A percentile compares a stretch with the other conserved stretches of the same genome.
phyloP scores from a whole-genome alignment of 2,888 invertebrate species.

The Neoaliturus tenellus region DNA sequence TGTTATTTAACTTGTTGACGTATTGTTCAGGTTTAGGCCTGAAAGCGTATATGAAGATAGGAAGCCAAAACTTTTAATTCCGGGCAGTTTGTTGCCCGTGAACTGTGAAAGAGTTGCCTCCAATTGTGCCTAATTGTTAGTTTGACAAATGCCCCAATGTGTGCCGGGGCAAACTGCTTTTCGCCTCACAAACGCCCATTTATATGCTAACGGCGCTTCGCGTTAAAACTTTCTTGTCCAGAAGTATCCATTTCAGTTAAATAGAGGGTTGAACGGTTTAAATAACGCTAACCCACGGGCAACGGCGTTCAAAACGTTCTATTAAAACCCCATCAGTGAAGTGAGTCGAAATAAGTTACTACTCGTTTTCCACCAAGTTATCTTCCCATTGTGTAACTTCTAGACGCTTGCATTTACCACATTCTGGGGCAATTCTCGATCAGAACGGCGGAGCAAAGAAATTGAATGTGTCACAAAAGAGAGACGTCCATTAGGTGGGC shows the following conservation, averaged over 20 bases:
- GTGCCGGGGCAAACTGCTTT: slow-evolving; percentile 34
- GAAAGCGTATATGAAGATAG: too few relatives aligned
- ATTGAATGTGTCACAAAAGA: neutral
- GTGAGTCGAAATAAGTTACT: neutral
- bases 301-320: neutral
- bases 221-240: slow-evolving; percentile 32
- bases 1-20: too few relatives aligned
- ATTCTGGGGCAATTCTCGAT: neutral
- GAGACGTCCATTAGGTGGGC: neutral
- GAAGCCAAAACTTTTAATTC: neutral
- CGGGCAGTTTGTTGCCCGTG: neutral
- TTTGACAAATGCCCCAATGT: slow-evolving; percentile 27
- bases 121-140: slow-evolving; percentile 40
- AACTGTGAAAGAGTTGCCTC: slow-evolving; percentile 14
- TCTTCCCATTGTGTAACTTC: too few relatives aligned
- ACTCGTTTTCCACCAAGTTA: neutral
- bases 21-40: too few relatives aligned
- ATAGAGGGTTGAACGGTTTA: slow-evolving; percentile 10
- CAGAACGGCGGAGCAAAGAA: neutral
- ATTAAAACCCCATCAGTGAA: neutral
- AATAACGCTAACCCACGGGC: neutral
- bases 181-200: slow-evolving; percentile 24
- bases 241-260: slow-evolving; percentile 22
- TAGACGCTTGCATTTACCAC: neutral
- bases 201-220: slow-evolving; percentile 33